phyloP scores from a whole-genome alignment of 2,888 invertebrate species.

The Cephus nigrinus region DNA sequence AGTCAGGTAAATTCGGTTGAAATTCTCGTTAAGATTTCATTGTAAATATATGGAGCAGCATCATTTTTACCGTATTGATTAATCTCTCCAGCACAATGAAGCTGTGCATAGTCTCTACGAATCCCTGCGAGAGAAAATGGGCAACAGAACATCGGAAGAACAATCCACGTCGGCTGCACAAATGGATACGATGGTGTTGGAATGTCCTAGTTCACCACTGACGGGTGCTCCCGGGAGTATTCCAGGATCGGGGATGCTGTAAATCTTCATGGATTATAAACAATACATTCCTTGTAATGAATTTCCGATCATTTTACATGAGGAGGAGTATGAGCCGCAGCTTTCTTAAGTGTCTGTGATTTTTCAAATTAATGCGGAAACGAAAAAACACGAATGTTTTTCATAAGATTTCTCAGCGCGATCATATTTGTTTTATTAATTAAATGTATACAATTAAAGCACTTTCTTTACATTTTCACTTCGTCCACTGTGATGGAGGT shows the following conservation, averaged over 20 bases:
- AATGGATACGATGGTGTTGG: slow-evolving; percentile 75
- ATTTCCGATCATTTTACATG: too few relatives aligned
- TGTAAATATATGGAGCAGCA: slow-evolving; percentile 2
- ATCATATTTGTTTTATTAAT: too few relatives aligned
- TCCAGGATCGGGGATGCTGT: neutral
- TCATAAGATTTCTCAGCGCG: too few relatives aligned
- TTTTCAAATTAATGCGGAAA: too few relatives aligned
- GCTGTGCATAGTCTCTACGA: slow-evolving; percentile 85
- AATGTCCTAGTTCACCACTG: slow-evolving; percentile 84
- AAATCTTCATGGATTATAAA: too few relatives aligned
- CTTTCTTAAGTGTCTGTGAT: too few relatives aligned
- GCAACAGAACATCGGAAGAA: slow-evolving; percentile 69
- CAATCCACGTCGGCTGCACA: slow-evolving; percentile 73
- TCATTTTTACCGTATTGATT: neutral
- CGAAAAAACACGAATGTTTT: too few relatives aligned
- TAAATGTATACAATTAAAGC: too few relatives aligned
- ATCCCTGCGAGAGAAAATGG: slow-evolving; percentile 82
- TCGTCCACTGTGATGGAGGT: too few relatives aligned
- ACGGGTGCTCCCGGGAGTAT: slow-evolving; percentile 85
- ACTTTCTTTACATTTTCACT: too few relatives aligned
- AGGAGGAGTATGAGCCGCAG: too few relatives aligned
- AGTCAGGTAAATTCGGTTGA: slow-evolving; percentile 61
- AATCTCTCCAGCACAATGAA: slow-evolving; percentile 78
- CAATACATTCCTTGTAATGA: too few relatives aligned
- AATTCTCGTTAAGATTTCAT: slow-evolving; percentile 4